Evolutionary conservation across 2,797 vertebrate species (phyloP).

Genomic region (Mycteria americana): DNA sequence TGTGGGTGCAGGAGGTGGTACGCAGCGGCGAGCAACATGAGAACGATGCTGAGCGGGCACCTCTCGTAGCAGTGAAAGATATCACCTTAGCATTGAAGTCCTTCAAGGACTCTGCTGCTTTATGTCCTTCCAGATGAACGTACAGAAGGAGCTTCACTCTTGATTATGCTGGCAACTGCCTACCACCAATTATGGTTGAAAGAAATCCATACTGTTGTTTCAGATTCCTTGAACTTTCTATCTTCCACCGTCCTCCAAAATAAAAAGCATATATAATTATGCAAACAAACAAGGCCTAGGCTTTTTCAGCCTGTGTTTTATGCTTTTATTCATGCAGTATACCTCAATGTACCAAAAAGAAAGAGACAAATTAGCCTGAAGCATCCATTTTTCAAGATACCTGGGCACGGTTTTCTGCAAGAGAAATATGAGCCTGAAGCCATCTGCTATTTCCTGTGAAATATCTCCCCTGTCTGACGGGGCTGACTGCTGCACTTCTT

Average conservation of each 20-base stretch:
- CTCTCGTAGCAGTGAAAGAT: background rate
- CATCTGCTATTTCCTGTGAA: slow-evolving; percentile 19
- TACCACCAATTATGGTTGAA: background rate
- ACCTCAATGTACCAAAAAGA: background rate
- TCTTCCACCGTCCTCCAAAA: background rate
- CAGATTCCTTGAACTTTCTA: background rate
- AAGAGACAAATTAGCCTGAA: background rate
- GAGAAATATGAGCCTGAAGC: background rate
- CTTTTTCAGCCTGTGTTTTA: background rate
- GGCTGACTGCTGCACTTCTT: slow-evolving; percentile 24
- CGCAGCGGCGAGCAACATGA: background rate
- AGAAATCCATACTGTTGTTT: background rate
- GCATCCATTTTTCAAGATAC: background rate
- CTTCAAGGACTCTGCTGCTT: background rate
- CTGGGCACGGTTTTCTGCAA: background rate
- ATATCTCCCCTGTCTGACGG: slow-evolving; percentile 22
- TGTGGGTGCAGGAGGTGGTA: background rate
- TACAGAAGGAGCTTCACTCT: background rate
- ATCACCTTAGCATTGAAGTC: background rate
- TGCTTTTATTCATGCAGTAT: background rate
- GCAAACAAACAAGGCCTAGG: background rate
- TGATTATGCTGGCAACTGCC: background rate
- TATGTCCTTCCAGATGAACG: background rate
- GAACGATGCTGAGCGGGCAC: background rate
- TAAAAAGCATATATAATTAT: background rate